Conservation (phyloP, 2,113 vertebrate species). For the Colistium nudipinnis region DNA sequence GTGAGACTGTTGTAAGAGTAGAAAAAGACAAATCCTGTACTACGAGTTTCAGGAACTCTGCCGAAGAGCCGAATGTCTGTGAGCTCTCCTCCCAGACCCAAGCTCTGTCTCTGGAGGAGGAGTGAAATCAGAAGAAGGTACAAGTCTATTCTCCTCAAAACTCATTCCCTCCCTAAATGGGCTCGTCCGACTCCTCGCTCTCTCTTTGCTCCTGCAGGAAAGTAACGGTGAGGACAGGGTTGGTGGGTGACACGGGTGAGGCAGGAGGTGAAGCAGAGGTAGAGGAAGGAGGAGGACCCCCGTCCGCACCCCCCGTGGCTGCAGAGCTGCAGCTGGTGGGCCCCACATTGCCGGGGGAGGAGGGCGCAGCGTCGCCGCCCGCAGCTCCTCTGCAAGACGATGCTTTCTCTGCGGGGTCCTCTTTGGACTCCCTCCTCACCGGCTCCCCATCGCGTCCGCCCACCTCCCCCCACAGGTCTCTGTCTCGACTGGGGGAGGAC, state of each 20-base stretch:
- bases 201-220: conserved; percentile 77
- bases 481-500: conserved; percentile 78
- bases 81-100: conserved; percentile 37
- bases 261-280: conserved; percentile 40
- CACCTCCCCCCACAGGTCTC: conserved; percentile 76
- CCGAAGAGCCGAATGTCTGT: conserved; percentile 50
- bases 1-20: conserved; percentile 59
- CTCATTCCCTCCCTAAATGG: conserved; percentile 63
- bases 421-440: conserved; percentile 62
- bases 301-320: conserved; percentile 24
- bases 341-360: conserved; percentile 21
- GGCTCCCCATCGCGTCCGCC: conserved; percentile 60
- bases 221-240: conserved; percentile 69
- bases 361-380: conserved; percentile 35
- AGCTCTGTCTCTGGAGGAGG: conserved; percentile 45
- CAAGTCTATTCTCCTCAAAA: conserved; percentile 43
- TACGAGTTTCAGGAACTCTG: conserved; percentile 56
- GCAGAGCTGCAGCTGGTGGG: conserved; percentile 12
- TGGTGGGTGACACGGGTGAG: conserved; percentile 49
- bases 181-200: conserved; percentile 77
- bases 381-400: conserved; percentile 43
- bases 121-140: conserved; percentile 33
- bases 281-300: conserved; percentile 49
- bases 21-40: conserved; percentile 62
- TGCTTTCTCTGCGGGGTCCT: conserved; percentile 53